Percentiles rank a stretch among this genome's conserved stretches.
These are phyloP conservation scores for Falco columbarius DNA, from an alignment of 2,797 vertebrate genomes.

Conservation along the genomic window DNA sequence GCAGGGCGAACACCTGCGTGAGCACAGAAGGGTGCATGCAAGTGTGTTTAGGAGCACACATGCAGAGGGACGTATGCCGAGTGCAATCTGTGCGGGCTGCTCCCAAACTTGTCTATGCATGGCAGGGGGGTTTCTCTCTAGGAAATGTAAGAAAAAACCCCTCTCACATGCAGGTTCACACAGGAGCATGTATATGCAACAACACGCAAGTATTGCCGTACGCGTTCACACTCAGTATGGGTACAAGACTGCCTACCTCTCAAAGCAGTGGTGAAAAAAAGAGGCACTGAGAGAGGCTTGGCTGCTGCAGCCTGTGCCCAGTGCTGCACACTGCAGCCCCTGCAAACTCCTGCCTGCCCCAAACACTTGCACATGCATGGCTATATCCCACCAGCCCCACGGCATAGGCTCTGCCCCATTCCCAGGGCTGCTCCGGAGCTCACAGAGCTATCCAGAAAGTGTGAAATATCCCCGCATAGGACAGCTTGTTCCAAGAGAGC, in stretches of 20 bases:
- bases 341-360: not conserved
- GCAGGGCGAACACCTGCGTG: not conserved
- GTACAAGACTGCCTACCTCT: no score
- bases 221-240: fast-evolving
- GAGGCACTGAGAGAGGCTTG: fast-evolving
- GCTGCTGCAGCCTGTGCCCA: not conserved
- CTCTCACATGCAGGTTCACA: not conserved
- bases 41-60: fast-evolving
- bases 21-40: fast-evolving
- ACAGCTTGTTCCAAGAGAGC: not conserved
- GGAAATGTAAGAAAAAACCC: not conserved
- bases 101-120: not conserved
- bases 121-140: not conserved
- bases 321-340: not conserved
- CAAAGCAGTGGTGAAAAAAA: not conserved
- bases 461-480: fast-evolving
- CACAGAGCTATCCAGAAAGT: not conserved
- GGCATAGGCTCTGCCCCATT: not conserved
- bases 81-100: not conserved
- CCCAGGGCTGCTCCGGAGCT: not conserved
- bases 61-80: not conserved
- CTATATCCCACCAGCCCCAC: fast-evolving
- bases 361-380: fast-evolving
- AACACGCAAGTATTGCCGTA: not conserved
- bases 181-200: fast-evolving